Conservation (phyloP, 2,797 vertebrate genomes). For the Falco biarmicus region DNA sequence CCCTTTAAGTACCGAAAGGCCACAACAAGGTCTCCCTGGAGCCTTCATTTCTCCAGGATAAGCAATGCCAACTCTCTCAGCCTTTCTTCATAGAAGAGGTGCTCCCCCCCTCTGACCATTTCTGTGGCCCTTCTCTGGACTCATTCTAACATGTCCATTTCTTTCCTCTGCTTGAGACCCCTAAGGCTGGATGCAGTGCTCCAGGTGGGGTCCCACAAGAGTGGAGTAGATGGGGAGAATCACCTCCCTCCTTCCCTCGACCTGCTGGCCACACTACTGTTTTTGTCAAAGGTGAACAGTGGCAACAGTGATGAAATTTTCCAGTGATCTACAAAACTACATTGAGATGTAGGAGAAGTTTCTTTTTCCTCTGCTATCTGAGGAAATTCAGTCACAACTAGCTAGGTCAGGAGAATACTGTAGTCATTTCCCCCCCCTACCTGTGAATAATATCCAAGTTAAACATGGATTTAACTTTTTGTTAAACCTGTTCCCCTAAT, state of each 20-base stretch:
- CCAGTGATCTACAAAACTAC: neutral
- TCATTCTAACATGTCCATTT: neutral
- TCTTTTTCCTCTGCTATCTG: neutral
- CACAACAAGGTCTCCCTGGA: neutral
- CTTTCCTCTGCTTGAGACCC: neutral
- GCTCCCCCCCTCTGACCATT: neutral
- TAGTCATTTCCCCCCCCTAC: neutral
- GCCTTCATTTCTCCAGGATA: neutral
- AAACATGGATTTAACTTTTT: neutral
- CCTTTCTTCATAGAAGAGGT: neutral
- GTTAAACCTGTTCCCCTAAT: neutral
- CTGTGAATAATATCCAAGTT: neutral
- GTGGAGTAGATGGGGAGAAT: neutral
- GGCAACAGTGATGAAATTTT: neutral
- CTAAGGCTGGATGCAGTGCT: neutral
- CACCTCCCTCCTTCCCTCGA: neutral
- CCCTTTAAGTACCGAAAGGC: neutral
- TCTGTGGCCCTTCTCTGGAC: neutral
- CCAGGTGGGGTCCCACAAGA: neutral
- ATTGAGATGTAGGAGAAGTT: neutral
- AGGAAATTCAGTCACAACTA: neutral
- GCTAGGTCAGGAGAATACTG: neutral
- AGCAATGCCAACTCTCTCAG: neutral
- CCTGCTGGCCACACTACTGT: neutral
- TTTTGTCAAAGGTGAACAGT: neutral